Evolutionary conservation across 2,797 vertebrate species (phyloP).

Genomic region (Galago senegalensis): DNA sequence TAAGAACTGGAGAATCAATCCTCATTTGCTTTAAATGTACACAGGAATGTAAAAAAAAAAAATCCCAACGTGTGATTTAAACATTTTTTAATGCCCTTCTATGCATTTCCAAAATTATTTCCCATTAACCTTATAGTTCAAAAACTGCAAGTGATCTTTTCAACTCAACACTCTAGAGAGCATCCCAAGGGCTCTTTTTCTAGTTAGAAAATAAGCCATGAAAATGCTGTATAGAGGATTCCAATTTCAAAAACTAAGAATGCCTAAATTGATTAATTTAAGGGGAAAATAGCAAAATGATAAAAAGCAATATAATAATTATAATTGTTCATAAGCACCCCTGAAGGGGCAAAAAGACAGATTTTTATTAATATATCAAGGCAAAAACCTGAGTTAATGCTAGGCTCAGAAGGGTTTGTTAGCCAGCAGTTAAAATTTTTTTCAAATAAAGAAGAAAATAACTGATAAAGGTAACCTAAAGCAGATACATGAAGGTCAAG

Average conservation of each 20-base stretch:
- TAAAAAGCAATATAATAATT: not conserved
- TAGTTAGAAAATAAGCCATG: not conserved
- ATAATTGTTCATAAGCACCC: not conserved
- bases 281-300: not conserved
- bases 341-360: not conserved
- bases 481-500: not conserved
- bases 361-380: not conserved
- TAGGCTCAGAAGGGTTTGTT: not conserved
- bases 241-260: constrained; percentile 30
- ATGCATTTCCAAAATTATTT: constrained; percentile 2
- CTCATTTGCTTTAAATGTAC: not conserved
- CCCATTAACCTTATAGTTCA: constrained; percentile 19
- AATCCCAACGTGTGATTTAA: not conserved
- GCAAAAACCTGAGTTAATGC: constrained; percentile 24
- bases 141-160: constrained; percentile 15
- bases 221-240: constrained; percentile 12
- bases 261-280: not conserved
- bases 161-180: constrained; percentile 14
- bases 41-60: not conserved
- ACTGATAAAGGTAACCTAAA: not conserved
- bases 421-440: not conserved
- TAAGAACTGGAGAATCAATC: constrained; percentile 27
- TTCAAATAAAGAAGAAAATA: constrained; percentile 47
- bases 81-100: not conserved
- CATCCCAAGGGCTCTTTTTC: not conserved